These are phyloP conservation scores for Phaethornis superciliosus DNA, from an alignment of 2,113 vertebrate species.

Conservation along the genomic window DNA sequence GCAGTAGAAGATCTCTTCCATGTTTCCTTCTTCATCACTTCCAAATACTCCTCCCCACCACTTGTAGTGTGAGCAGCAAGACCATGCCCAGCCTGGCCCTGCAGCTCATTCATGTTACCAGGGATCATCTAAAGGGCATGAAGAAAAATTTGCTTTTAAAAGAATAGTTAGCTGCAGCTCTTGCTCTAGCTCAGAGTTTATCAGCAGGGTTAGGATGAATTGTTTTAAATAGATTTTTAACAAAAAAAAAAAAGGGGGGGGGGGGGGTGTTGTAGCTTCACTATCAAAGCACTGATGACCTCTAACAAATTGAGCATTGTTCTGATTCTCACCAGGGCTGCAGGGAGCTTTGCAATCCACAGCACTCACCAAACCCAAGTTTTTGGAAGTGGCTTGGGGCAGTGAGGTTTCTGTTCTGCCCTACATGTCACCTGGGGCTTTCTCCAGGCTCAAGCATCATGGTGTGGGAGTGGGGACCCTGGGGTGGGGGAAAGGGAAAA, in stretches of 20 bases:
- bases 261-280: background rate
- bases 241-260: background rate
- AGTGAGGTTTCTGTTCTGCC: background rate
- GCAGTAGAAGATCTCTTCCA: background rate
- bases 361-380: background rate
- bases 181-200: background rate
- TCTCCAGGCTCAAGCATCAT: too few relatives aligned
- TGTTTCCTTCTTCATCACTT: background rate
- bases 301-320: background rate
- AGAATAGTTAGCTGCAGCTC: background rate
- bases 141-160: background rate
- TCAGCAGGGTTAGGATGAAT: background rate
- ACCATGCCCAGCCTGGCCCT: background rate
- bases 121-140: background rate
- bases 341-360: background rate
- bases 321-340: rapidly evolving
- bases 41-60: background rate
- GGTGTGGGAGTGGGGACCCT: rapidly evolving
- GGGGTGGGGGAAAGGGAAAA: too few relatives aligned
- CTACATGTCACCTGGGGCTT: rapidly evolving
- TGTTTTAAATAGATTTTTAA: background rate
- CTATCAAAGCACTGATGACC: background rate
- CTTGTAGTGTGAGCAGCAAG: background rate
- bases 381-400: background rate
- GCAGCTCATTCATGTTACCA: background rate